Conservation (phyloP, 1,140 invertebrate species). For the Rhizoglyphus robini region DNA sequence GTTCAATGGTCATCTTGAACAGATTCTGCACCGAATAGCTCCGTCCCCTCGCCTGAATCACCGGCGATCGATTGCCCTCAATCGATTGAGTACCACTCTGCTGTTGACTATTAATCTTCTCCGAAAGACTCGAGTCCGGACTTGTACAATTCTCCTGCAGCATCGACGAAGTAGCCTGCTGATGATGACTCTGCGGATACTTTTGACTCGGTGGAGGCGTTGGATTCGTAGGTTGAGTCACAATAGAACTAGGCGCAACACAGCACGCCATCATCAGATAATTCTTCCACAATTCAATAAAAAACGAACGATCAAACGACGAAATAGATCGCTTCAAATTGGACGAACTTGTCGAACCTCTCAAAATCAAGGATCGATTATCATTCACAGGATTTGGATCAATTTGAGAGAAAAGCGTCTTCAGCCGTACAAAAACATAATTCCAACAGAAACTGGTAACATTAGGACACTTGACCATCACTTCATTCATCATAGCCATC, state of each 20-base stretch:
- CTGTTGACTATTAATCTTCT: conserved; percentile 27
- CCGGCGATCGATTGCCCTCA: conserved; percentile 31
- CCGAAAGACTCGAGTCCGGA: conserved; percentile 55
- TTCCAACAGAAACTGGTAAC: conserved; percentile 85
- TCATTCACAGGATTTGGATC: conserved; percentile 92
- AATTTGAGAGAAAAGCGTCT: conserved; percentile 74
- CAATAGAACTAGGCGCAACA: conserved; percentile 74
- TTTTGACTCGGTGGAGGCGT: neutral
- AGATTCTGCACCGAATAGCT: conserved; percentile 57
- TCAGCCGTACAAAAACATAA: conserved; percentile 76
- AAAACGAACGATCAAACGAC: conserved; percentile 60
- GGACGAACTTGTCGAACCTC: conserved; percentile 31
- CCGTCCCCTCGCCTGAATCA: conserved; percentile 33
- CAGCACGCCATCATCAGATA: conserved; percentile 87
- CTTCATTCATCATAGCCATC: conserved; percentile 63
- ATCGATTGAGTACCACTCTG: neutral
- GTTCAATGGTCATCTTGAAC: conserved; percentile 77
- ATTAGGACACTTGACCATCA: conserved; percentile 64
- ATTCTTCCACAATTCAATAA: conserved; percentile 88
- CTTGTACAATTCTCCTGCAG: conserved; percentile 72
- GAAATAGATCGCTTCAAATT: conserved; percentile 66
- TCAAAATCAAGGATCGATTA: conserved; percentile 78
- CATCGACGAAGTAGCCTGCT: conserved; percentile 30
- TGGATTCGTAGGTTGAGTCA: conserved; percentile 34
- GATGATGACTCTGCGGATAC: no score